Percentiles rank a stretch among this genome's conserved stretches.
These are phyloP conservation scores for Leptinotarsa tumamoca DNA, from an alignment of 2,888 invertebrate genomes.

Conservation along the genomic window DNA sequence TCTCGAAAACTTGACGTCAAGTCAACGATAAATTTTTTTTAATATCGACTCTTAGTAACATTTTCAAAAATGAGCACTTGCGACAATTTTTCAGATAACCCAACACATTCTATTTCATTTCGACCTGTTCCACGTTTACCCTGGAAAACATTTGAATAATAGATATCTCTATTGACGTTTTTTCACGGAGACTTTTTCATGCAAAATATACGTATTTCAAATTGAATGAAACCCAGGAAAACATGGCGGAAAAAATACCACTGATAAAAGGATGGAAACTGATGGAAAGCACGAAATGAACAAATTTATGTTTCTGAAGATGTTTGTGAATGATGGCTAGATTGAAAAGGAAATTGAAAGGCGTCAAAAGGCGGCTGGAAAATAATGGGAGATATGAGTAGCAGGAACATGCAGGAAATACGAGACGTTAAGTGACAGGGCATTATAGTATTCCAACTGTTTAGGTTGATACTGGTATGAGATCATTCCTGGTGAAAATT, in stretches of 20 bases:
- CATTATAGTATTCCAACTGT: too few species aligned
- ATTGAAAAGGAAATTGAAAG: slow-evolving; percentile 18
- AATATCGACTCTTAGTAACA: too few species aligned
- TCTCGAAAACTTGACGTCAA: too few species aligned
- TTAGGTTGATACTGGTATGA: too few species aligned
- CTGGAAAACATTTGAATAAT: background rate
- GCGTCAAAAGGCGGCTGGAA: slow-evolving; percentile 7
- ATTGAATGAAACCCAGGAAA: background rate
- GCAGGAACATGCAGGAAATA: background rate
- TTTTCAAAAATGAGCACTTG: too few species aligned
- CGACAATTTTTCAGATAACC: background rate
- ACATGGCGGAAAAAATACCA: background rate
- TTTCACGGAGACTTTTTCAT: background rate
- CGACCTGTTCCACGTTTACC: background rate
- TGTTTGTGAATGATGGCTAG: slow-evolving; percentile 20
- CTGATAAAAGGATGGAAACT: slow-evolving; percentile 10
- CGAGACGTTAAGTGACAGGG: background rate
- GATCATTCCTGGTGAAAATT: too few species aligned
- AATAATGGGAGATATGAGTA: slow-evolving; percentile 9
- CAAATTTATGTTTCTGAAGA: slow-evolving; percentile 16
- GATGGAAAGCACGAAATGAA: slow-evolving; percentile 14
- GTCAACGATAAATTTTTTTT: too few species aligned
- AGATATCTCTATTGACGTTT: background rate
- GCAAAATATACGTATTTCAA: slow-evolving; percentile 6
- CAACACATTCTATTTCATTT: too few species aligned